Conservation (phyloP, 92 coral and sea anemone genomes). For the Parazoanthus swiftii region DNA sequence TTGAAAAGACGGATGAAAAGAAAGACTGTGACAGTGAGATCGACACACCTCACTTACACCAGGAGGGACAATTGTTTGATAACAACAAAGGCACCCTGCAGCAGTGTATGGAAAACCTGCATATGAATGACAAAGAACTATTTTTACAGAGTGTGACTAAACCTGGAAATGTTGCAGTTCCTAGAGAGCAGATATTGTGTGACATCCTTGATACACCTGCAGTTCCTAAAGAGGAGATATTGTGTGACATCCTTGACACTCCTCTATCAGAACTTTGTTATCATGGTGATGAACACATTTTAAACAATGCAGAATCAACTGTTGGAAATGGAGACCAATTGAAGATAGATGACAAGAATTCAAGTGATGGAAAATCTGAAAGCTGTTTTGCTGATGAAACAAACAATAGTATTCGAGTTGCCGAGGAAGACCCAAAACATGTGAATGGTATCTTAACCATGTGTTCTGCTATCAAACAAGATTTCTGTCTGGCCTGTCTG, state of each 20-base stretch:
- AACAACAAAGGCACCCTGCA: background rate
- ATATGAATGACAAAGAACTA: conserved; percentile 11
- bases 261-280: background rate
- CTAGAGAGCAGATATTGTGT: background rate
- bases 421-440: background rate
- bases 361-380: background rate
- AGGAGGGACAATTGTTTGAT: background rate
- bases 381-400: background rate
- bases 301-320: background rate
- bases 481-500: background rate
- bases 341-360: background rate
- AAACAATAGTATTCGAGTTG: background rate
- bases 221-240: too few relatives aligned
- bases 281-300: too few relatives aligned
- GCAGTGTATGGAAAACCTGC: conserved; percentile 32
- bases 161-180: background rate
- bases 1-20: conserved; percentile 13
- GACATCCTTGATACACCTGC: background rate
- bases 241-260: background rate
- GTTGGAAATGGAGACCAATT: background rate
- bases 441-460: background rate
- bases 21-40: background rate
- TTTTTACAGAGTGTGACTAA: background rate
- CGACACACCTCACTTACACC: background rate
- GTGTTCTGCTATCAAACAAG: background rate